Evolutionary conservation across 2,888 invertebrate species (phyloP).

Genomic region (Nysson spinosus): DNA sequence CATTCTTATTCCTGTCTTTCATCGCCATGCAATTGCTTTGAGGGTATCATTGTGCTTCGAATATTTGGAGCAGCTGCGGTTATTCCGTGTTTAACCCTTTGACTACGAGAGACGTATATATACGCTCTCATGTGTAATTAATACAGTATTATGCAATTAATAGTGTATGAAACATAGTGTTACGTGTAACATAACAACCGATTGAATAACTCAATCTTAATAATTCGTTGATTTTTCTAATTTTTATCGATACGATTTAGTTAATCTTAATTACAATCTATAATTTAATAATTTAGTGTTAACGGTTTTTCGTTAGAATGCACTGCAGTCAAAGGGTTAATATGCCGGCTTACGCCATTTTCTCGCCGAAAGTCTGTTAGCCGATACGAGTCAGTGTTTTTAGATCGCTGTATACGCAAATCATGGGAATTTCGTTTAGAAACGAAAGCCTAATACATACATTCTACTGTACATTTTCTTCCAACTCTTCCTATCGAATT

Average conservation of each 20-base stretch:
- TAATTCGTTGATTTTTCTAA: too few species aligned
- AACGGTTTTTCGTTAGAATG: too few species aligned
- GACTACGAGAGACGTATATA: too few species aligned
- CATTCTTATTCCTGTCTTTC: slow-evolving; percentile 41
- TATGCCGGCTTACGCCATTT: slow-evolving; percentile 29
- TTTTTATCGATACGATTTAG: too few species aligned
- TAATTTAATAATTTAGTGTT: too few species aligned
- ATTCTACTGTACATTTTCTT: slow-evolving; percentile 39
- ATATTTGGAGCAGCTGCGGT: slow-evolving; percentile 52
- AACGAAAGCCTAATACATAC: slow-evolving; percentile 41
- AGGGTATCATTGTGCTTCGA: slow-evolving; percentile 51
- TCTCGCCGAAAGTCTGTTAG: slow-evolving; percentile 3
- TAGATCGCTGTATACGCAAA: slow-evolving; percentile 10
- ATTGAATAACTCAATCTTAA: too few species aligned
- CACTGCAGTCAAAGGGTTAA: too few species aligned
- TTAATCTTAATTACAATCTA: too few species aligned
- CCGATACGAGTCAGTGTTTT: slow-evolving; percentile 6
- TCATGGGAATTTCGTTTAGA: neutral
- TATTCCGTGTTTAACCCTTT: slow-evolving; percentile 41
- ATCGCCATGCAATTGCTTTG: slow-evolving; percentile 57
- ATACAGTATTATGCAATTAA: too few species aligned
- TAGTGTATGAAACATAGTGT: too few species aligned
- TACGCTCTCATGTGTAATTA: too few species aligned
- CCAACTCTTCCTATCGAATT: slow-evolving; percentile 34
- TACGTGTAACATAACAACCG: too few species aligned